These are phyloP conservation scores for Oreotragus oreotragus DNA, from an alignment of 2,113 vertebrate species.

Conservation along the genomic window DNA sequence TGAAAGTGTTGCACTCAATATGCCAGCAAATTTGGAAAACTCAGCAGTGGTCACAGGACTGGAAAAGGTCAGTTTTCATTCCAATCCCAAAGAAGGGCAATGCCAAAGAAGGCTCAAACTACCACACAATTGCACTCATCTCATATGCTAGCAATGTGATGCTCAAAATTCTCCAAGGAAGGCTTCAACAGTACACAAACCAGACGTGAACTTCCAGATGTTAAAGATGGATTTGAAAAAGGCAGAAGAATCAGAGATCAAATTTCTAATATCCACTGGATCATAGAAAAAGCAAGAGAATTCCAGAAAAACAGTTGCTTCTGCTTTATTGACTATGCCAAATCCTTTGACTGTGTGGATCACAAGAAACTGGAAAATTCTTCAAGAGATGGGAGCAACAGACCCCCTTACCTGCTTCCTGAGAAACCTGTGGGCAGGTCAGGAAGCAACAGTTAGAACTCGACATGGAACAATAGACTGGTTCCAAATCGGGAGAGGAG, in stretches of 20 bases:
- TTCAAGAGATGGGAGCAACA: neutral
- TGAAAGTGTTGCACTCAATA: neutral
- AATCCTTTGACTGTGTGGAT: neutral
- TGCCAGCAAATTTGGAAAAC: neutral
- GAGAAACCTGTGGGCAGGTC: neutral
- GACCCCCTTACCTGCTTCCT: neutral
- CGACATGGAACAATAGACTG: fast-evolving
- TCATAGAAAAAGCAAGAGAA: neutral
- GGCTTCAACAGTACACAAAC: neutral
- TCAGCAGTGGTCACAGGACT: neutral
- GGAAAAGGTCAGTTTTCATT: neutral
- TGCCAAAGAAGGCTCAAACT: neutral
- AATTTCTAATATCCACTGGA: neutral
- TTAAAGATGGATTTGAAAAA: neutral
- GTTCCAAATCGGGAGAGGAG: neutral
- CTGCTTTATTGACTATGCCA: neutral
- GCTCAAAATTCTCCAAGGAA: neutral
- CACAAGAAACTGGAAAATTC: neutral
- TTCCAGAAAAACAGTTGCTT: neutral
- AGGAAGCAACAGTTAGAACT: neutral
- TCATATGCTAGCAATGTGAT: neutral
- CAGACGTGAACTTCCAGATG: neutral
- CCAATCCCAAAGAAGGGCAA: neutral
- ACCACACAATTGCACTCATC: neutral
- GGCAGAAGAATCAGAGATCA: neutral